Base-by-base conservation (phyloP, 1,140 invertebrate genomes). In the Trichonephila clavipes region DNA sequence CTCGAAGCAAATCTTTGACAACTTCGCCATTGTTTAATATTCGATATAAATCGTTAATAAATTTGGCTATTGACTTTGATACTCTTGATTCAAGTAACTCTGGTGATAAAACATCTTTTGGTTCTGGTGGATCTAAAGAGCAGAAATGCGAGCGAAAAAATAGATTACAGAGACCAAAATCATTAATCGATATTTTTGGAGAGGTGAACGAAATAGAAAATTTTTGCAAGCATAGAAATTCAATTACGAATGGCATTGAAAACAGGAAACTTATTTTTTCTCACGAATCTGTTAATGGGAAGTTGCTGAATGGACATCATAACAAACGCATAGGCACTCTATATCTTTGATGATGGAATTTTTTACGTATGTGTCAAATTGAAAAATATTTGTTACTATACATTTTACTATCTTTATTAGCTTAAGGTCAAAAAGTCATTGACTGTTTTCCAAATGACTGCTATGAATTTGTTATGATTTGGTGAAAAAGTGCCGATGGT, bases 21-120 rank as follows among this genome's bases (percentile, higher is more conserved):
- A 97, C 97, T 69, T 98, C 97, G 6, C 97, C 97, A 2, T 96
- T 98, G 18, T 98, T 98, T 96, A 97, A 98, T 95, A 98, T 98
- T 94, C 96, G 98, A 0, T 98, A 98, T 95, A 98, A 98, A 95
- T 98, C 97, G 94, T 96, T 98, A 44, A 98, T 97, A 14, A 98
- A 98, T 95, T 96, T 98, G 95, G 97, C 97, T 7, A 58, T 66
- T 97, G 97, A 98, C 95, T 96, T 98, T 92, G 98, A 98, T 4
- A 98, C 98, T 10, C 96, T 98, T 90, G 98, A 98, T 95, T 98
- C 98, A 28, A 98, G 98, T 95, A 98, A 98, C 95, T 98, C 98
- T 21, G 98, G 98, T 58, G 98, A 98, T 18, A 96, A 98, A 69
- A 98, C 97, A 7, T 98, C 98, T 28, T 98, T 97, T 0, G 98